Conservation (phyloP, 1,140 invertebrate species). For the Ceratoteleas bidentatus region DNA sequence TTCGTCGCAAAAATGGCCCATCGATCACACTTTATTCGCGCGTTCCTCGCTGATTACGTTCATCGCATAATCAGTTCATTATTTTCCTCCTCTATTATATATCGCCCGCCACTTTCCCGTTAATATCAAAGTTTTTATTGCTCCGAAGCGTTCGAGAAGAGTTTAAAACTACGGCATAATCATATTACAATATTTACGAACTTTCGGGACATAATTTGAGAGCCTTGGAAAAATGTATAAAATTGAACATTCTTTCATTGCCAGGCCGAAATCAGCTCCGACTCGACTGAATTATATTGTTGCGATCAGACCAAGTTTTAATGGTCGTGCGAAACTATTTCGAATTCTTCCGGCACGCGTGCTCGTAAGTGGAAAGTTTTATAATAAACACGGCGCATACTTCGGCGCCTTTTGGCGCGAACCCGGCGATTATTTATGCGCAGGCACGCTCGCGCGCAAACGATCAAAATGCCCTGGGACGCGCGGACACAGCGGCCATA, state of each 20-base stretch:
- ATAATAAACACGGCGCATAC: conserved; percentile 21
- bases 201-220: conserved; percentile 36
- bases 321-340: conserved; percentile 23
- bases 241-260: conserved; percentile 48
- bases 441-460: too few species aligned
- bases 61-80: conserved; percentile 1
- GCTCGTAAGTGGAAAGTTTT: conserved; percentile 18
- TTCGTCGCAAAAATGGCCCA: not conserved
- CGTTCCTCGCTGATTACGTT: not conserved
- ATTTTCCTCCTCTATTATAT: conserved; percentile 1
- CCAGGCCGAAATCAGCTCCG: conserved; percentile 25
- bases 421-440: too few species aligned
- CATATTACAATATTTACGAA: conserved; percentile 42
- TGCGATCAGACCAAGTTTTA: conserved; percentile 43
- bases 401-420: conserved; percentile 2
- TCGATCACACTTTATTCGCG: not conserved
- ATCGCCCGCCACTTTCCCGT: conserved; percentile 2
- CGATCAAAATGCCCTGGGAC: too few species aligned
- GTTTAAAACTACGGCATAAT: conserved; percentile 33
- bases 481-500: not conserved
- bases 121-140: conserved; percentile 35
- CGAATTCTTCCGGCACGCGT: conserved; percentile 20
- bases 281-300: conserved; percentile 33
- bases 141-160: conserved; percentile 13
- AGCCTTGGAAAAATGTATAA: conserved; percentile 33